phyloP scores from a whole-genome alignment of 2,113 vertebrate species.

The Coturnix japonica region DNA sequence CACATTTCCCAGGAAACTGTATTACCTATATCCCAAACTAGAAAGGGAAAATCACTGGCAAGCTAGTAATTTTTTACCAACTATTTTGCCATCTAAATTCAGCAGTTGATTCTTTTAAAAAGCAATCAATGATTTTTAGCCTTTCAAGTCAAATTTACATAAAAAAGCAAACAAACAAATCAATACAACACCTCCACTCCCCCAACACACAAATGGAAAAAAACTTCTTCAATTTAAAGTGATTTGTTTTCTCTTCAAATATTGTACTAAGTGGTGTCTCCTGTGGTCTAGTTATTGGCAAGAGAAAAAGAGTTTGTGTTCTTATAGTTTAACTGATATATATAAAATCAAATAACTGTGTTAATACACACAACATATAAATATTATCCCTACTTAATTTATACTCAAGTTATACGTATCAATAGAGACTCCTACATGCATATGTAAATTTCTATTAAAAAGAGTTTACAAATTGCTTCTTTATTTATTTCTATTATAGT shows the following conservation, averaged over 20 bases:
- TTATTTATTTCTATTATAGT: conserved; percentile 35
- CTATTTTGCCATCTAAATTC: neutral
- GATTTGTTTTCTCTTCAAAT: neutral
- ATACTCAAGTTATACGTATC: neutral
- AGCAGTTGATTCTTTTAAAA: neutral
- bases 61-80: neutral
- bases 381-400: neutral
- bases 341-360: conserved; percentile 3
- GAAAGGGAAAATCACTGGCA: neutral
- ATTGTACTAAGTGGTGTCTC: neutral
- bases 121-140: neutral
- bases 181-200: neutral
- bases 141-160: neutral
- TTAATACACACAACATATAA: neutral
- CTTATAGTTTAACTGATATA: neutral
- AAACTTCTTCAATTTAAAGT: neutral
- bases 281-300: conserved; percentile 29
- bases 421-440: neutral
- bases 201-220: neutral
- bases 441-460: neutral
- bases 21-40: neutral
- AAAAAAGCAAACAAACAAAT: neutral
- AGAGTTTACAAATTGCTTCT: conserved; percentile 49
- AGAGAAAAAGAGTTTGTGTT: neutral
- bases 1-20: neutral